phyloP scores from a whole-genome alignment of 1,140 invertebrate species.

The Eciton burchellii region DNA sequence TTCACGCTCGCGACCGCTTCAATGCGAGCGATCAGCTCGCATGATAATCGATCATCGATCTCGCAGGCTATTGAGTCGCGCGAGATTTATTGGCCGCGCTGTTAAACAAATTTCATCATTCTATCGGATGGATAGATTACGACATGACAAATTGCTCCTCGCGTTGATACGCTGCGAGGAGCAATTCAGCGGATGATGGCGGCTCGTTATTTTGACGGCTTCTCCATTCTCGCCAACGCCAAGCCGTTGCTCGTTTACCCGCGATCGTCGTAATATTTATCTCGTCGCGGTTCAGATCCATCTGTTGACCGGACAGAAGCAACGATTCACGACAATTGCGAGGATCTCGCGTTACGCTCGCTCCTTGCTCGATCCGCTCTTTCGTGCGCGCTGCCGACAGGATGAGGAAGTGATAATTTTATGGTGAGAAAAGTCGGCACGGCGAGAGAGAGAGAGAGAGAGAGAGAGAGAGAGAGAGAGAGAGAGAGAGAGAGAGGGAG shows the following conservation, averaged over 20 bases:
- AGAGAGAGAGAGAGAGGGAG: too few relatives aligned
- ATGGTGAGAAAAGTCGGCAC: conserved; percentile 54
- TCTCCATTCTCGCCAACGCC: neutral
- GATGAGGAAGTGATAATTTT: conserved; percentile 66
- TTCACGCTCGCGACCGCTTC: neutral
- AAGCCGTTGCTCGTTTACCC: neutral
- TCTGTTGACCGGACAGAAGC: neutral
- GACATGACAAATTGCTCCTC: conserved; percentile 6
- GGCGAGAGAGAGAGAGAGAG: too few relatives aligned
- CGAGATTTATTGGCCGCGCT: conserved; percentile 35
- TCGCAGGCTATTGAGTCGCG: neutral
- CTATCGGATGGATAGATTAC: neutral
- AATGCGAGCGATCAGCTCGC: conserved; percentile 22
- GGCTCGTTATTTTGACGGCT: neutral
- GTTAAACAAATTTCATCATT: conserved; percentile 30
- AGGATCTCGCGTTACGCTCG: neutral
- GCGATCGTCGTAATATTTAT: neutral
- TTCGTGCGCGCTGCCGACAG: conserved; percentile 11
- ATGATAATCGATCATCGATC: conserved; percentile 14
- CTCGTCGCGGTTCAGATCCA: neutral
- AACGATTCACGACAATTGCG: neutral
- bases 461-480: too few relatives aligned
- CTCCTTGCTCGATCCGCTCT: neutral
- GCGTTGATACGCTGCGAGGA: conserved; percentile 9
- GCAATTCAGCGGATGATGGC: conserved; percentile 3